Conservation (phyloP, 2,797 vertebrate species). For the Calcarius lapponicus region DNA sequence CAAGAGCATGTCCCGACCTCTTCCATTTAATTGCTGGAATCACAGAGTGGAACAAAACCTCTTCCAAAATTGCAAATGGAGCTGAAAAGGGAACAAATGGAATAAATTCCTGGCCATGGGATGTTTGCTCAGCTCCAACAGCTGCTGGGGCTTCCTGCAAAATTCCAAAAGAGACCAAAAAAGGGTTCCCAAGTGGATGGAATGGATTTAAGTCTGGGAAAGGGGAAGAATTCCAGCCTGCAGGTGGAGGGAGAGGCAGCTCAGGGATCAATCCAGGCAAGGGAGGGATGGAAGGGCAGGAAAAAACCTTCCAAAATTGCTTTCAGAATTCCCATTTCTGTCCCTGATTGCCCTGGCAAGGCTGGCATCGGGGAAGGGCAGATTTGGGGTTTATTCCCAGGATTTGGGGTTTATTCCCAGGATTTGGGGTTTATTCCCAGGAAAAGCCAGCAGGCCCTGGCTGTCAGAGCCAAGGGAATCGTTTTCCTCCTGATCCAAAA, state of each 20-base stretch:
- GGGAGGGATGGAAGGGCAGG: not conserved
- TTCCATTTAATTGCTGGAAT: not conserved
- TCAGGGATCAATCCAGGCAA: not conserved
- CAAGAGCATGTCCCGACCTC: not conserved
- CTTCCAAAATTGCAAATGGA: not conserved
- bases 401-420: not conserved
- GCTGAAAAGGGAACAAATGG: not conserved
- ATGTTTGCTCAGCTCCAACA: conserved; percentile 6
- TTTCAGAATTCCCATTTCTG: not conserved
- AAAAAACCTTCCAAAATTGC: not conserved
- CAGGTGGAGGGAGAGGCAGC: not conserved
- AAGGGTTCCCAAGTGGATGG: not conserved
- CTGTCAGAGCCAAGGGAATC: not conserved
- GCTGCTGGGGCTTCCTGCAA: not conserved
- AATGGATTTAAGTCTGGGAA: not conserved
- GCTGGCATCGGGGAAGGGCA: not conserved
- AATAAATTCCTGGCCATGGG: not conserved
- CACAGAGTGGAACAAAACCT: not conserved
- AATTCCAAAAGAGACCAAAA: not conserved
- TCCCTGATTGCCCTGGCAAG: not conserved
- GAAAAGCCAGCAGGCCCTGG: not conserved
- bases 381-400: not conserved
- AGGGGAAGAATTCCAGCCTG: not conserved
- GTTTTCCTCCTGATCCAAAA: not conserved
- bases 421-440: not conserved